These are phyloP conservation scores for Apostichopus californicus DNA, from an alignment of 35 echinoderm and acorn worm genomes.

Conservation along the genomic window DNA sequence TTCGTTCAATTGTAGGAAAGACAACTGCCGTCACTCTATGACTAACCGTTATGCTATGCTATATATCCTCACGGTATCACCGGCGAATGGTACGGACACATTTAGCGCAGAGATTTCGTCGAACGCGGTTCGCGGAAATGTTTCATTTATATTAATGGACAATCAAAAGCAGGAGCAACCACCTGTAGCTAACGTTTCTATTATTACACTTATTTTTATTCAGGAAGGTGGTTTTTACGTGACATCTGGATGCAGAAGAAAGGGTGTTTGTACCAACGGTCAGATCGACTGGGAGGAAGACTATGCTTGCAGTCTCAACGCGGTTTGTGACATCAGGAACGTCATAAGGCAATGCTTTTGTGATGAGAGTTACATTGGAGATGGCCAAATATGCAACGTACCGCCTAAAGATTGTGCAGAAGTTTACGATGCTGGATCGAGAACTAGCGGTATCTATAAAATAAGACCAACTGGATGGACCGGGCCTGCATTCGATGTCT, in stretches of 20 bases:
- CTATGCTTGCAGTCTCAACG: too few relatives aligned
- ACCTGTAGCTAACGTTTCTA: too few relatives aligned
- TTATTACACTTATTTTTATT: neutral
- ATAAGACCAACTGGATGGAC: neutral
- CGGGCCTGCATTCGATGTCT: conserved; percentile 6
- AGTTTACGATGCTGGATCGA: neutral
- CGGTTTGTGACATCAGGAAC: too few relatives aligned
- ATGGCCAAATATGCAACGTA: neutral
- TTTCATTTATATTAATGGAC: neutral
- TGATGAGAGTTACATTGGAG: too few relatives aligned
- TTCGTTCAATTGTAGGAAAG: too few relatives aligned
- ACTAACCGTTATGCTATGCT: too few relatives aligned
- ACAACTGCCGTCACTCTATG: too few relatives aligned
- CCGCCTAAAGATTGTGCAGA: neutral
- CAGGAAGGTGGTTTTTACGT: neutral
- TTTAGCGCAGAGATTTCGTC: too few relatives aligned
- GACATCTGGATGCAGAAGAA: neutral
- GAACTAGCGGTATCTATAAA: neutral
- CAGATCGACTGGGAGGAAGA: neutral
- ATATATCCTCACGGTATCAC: too few relatives aligned
- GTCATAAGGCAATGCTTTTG: too few relatives aligned
- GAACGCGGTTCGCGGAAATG: neutral
- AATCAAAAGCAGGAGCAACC: too few relatives aligned
- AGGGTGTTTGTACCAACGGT: neutral
- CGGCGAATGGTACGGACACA: too few relatives aligned